Percentiles rank a stretch among this genome's conserved stretches.
Conservation (phyloP, 2,888 invertebrate genomes). For the Myopa testacea region DNA sequence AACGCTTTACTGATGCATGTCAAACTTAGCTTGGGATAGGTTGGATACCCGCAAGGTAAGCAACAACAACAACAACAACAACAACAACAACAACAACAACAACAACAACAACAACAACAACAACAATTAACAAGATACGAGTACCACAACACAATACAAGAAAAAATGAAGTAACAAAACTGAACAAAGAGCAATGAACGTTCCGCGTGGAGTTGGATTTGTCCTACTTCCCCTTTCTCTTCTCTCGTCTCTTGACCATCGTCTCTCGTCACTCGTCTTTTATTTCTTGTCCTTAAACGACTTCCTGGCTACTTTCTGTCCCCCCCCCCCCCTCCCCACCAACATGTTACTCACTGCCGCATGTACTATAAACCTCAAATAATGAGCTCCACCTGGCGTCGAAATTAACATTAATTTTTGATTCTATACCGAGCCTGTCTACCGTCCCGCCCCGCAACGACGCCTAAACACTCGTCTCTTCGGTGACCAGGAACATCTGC, state of each 20-base stretch:
- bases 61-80: slow-evolving; percentile 48
- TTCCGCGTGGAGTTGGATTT: slow-evolving; percentile 20
- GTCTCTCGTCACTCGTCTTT: too few species aligned
- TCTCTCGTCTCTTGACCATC: not conserved
- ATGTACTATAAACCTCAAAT: slow-evolving; percentile 39
- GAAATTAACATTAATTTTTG: slow-evolving; percentile 40
- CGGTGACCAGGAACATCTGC: slow-evolving; percentile 42
- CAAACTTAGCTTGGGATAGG: slow-evolving; percentile 66
- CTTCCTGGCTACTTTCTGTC: too few species aligned
- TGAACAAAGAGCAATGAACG: slow-evolving; percentile 42
- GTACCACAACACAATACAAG: slow-evolving; percentile 44
- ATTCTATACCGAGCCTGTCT: not conserved
- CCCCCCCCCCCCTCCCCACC: too few species aligned
- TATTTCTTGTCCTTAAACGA: not conserved
- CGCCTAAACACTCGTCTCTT: not conserved
- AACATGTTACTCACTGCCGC: not conserved
- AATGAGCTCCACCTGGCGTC: slow-evolving; percentile 47
- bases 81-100: slow-evolving; percentile 54
- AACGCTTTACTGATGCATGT: slow-evolving; percentile 57
- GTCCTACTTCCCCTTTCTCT: slow-evolving; percentile 19
- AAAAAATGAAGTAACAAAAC: slow-evolving; percentile 11
- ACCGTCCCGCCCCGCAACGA: not conserved
- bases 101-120: slow-evolving; percentile 54
- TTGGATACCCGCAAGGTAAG: slow-evolving; percentile 60
- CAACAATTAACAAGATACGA: slow-evolving; percentile 44